Evolutionary conservation across 2,113 vertebrate genomes (phyloP).

Genomic region (Cynopterus brachyotis): DNA sequence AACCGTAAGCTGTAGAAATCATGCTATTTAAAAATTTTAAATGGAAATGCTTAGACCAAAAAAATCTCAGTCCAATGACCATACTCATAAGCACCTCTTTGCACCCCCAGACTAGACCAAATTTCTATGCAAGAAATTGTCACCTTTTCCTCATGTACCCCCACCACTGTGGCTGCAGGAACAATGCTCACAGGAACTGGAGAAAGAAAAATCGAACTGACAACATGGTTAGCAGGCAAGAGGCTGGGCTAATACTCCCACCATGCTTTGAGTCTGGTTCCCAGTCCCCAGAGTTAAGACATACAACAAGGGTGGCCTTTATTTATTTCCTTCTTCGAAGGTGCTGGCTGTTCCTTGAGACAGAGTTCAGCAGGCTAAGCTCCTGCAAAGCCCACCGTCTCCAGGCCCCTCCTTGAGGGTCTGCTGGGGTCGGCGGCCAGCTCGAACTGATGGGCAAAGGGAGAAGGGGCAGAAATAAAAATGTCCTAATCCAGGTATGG

Average conservation of each 20-base stretch:
- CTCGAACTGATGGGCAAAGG: not conserved
- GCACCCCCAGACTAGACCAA: not conserved
- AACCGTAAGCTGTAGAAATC: not conserved
- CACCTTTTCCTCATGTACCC: not conserved
- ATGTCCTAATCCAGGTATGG: not conserved
- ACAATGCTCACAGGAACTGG: not conserved
- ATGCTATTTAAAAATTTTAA: not conserved
- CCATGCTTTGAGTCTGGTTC: not conserved
- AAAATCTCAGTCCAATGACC: not conserved
- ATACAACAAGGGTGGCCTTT: not conserved
- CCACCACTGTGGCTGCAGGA: not conserved
- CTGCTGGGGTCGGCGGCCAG: not conserved
- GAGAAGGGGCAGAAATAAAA: not conserved
- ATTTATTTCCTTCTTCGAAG: slow-evolving; percentile 25
- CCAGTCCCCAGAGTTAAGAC: not conserved
- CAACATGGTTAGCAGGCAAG: not conserved
- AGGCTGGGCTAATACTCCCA: not conserved
- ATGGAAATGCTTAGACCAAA: not conserved
- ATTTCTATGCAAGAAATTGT: not conserved
- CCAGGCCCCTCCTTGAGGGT: not conserved
- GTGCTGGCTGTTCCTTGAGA: not conserved
- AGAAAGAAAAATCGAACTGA: not conserved
- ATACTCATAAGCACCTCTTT: not conserved
- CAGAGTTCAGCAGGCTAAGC: not conserved
- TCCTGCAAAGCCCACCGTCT: not conserved